A percentile compares a stretch with the other conserved stretches of the same genome.
Conservation (phyloP, 2,888 invertebrate species). For the Sepiola atlantica region DNA sequence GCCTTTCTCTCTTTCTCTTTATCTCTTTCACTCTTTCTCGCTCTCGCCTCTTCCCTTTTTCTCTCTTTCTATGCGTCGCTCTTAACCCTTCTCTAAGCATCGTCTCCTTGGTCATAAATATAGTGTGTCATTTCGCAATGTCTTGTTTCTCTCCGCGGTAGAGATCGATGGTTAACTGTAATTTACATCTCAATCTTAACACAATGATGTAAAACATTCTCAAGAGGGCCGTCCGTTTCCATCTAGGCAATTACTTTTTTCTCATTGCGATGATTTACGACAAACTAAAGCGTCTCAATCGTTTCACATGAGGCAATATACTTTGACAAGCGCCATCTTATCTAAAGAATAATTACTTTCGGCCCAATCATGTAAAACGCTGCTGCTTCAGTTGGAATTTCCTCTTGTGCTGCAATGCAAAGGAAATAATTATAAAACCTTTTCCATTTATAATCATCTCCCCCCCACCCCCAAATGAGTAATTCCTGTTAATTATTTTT, state of each 20-base stretch:
- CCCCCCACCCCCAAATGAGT: not conserved
- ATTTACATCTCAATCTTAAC: slow-evolving; percentile 16
- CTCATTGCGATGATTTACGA: not conserved
- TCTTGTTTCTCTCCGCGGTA: not conserved
- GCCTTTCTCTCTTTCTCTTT: not conserved
- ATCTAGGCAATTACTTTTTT: slow-evolving; percentile 15
- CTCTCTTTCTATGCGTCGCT: not conserved
- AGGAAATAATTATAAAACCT: not conserved
- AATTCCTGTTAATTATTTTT: not conserved
- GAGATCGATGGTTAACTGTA: not conserved
- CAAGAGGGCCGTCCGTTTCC: not conserved
- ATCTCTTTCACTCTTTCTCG: not conserved
- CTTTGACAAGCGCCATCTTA: not conserved
- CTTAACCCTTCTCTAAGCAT: not conserved
- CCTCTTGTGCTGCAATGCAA: not conserved
- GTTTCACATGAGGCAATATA: not conserved
- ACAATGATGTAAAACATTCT: slow-evolving; percentile 12
- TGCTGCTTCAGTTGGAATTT: not conserved
- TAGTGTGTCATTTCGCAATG: not conserved
- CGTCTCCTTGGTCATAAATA: not conserved
- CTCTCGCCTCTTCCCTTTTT: not conserved
- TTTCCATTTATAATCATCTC: not conserved
- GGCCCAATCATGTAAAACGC: not conserved
- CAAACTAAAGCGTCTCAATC: slow-evolving; percentile 1
- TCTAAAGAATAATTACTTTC: not conserved